Base-by-base conservation (phyloP, 2,113 vertebrate genomes). In the Mustela lutreola region DNA sequence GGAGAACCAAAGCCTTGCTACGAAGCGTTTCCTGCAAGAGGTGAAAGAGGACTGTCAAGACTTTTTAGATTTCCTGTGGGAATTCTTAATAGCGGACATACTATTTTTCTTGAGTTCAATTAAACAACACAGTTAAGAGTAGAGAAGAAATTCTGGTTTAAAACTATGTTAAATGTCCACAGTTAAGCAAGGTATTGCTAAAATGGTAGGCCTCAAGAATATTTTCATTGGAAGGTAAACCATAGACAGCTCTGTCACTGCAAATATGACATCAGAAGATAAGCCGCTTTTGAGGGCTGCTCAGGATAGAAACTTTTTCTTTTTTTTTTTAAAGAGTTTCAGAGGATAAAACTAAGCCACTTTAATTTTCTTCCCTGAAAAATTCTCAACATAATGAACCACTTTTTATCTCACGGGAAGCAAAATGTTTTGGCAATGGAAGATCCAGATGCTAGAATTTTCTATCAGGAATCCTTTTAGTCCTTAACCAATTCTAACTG, bases 41-140 rank as follows among this genome's bases (percentile, higher is more conserved):
- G 95, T 26, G 45, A 98, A 97, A 96, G 84, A 82, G 36, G 93
- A 18, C 15, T 53, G 42, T 80, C 87, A 33, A 92, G 39, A 36
- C 22, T 56, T 83, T 63, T 42, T 48, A 67, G 42, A 82, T 84
- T 76, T 96, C 84, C 24, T 78, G 81, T 31, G n/a, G 70, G 42
- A 91, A 58, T 60, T 96, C 56, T 56, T 79, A 95, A 96, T 56
- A 63, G 58, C 22, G n/a, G 67, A 94, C 45, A 24, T 93, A 95
- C 19, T 97, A 45, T 93, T 97, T 98, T 94, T 85, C 93, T 2
- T 89, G 63, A 91, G 31, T 45, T 73, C 92, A 86, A 56, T 91
- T 96, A 92, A 97, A 76, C 45, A 97, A 76, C 50, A 65, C 2
- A 67, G 26, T 60, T 81, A 97, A 91, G 1, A 75, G 48, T 7